Conservation (phyloP, 2,797 vertebrate species). For the Calcarius lapponicus region DNA sequence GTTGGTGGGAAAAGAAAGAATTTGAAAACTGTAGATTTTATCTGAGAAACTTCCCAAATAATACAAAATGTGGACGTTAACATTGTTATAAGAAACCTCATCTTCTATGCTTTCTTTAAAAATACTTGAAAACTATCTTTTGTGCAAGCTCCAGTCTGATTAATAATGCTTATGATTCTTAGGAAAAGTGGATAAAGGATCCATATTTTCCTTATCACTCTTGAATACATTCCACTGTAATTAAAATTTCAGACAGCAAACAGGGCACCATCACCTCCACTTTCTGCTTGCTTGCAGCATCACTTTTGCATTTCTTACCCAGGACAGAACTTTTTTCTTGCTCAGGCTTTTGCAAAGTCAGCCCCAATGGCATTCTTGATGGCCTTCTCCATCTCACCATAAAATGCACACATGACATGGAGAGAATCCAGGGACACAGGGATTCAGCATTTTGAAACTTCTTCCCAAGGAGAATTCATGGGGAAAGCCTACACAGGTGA, state of each 20-base stretch:
- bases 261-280: background rate
- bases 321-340: background rate
- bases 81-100: background rate
- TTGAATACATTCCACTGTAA: background rate
- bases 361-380: fast-evolving
- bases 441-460: background rate
- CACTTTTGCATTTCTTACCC: background rate
- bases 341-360: background rate
- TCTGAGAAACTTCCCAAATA: background rate
- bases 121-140: background rate
- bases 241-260: background rate
- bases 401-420: background rate
- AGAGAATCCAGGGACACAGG: background rate
- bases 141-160: background rate
- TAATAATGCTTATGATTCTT: background rate
- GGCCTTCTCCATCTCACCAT: background rate
- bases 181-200: background rate
- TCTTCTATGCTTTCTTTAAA: background rate
- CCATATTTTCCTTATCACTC: background rate
- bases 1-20: background rate
- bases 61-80: background rate
- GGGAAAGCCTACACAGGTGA: background rate
- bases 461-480: background rate
- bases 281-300: background rate
- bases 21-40: background rate